Percentiles rank a stretch among this genome's conserved stretches.
Evolutionary conservation across 2,888 invertebrate species (phyloP).

Genomic region (Agrochola lota): DNA sequence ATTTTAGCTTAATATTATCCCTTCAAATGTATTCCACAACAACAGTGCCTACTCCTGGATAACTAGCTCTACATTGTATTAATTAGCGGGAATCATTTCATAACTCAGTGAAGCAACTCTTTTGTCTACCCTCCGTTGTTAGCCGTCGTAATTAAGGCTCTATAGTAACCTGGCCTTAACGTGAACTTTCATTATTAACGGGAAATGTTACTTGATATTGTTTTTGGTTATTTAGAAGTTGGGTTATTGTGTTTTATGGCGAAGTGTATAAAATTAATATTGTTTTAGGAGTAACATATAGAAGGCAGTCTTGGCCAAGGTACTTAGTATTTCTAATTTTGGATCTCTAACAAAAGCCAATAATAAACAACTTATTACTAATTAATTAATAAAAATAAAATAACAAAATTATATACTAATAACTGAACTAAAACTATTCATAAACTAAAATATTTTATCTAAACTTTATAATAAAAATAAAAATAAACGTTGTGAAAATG

Average conservation of each 20-base stretch:
- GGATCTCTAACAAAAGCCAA: neutral
- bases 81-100: slow-evolving; percentile 48
- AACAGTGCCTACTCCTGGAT: neutral
- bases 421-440: no score
- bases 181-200: slow-evolving; percentile 53
- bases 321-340: neutral
- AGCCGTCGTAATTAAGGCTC: slow-evolving; percentile 46
- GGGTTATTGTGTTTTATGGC: slow-evolving; percentile 11
- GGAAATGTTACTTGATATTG: slow-evolving; percentile 47
- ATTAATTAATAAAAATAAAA: no score
- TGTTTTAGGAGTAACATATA: neutral
- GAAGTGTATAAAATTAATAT: slow-evolving; percentile 22
- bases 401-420: no score
- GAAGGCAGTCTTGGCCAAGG: neutral
- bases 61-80: slow-evolving; percentile 40
- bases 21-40: neutral
- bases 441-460: no score
- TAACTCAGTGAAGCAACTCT: slow-evolving; percentile 44
- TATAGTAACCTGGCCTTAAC: slow-evolving; percentile 37
- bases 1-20: slow-evolving; percentile 5
- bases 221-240: slow-evolving; percentile 52
- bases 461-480: no score
- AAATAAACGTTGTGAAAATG: neutral
- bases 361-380: neutral
- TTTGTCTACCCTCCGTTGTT: slow-evolving; percentile 50